A percentile compares a stretch with the other conserved stretches of the same genome.
phyloP scores from a whole-genome alignment of 2,888 invertebrate genomes.

The Anticlea derivata region DNA sequence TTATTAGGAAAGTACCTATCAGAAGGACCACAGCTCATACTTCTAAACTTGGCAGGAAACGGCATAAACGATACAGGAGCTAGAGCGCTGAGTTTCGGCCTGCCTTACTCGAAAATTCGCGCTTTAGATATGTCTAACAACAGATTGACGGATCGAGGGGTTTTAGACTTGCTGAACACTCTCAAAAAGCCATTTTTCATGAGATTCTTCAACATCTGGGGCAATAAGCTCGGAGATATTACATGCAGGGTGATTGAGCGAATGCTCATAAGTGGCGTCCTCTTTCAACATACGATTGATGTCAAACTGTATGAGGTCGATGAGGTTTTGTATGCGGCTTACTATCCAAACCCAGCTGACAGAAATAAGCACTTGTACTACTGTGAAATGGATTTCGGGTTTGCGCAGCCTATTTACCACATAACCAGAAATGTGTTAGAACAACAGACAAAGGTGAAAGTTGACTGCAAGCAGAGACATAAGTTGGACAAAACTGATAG shows the following conservation, averaged over 20 bases:
- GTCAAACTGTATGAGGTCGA: slow-evolving; percentile 66
- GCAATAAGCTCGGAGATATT: slow-evolving; percentile 64
- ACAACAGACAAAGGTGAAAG: slow-evolving; percentile 52
- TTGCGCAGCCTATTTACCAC: slow-evolving; percentile 65
- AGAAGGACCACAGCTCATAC: slow-evolving; percentile 72
- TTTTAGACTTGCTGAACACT: slow-evolving; percentile 80
- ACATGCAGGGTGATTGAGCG: slow-evolving; percentile 68
- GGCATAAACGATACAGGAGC: slow-evolving; percentile 83
- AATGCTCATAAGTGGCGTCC: slow-evolving; percentile 61
- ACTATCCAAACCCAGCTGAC: slow-evolving; percentile 69
- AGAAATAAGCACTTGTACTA: slow-evolving; percentile 83
- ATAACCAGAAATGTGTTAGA: slow-evolving; percentile 59
- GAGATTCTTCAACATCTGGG: slow-evolving; percentile 72
- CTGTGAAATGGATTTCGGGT: slow-evolving; percentile 74
- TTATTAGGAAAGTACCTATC: slow-evolving; percentile 79
- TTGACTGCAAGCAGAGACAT: slow-evolving; percentile 65
- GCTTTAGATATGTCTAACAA: slow-evolving; percentile 84
- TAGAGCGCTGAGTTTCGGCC: slow-evolving; percentile 76
- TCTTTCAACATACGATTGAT: slow-evolving; percentile 70
- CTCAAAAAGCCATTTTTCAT: slow-evolving; percentile 78
- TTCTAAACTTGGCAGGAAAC: slow-evolving; percentile 83
- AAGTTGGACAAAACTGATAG: slow-evolving; percentile 61
- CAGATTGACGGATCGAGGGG: slow-evolving; percentile 77
- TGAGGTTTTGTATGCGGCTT: slow-evolving; percentile 59
- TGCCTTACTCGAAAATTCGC: slow-evolving; percentile 84